Evolutionary conservation across 2,888 invertebrate species (phyloP).

Genomic region (Acrobeloides nanus): DNA sequence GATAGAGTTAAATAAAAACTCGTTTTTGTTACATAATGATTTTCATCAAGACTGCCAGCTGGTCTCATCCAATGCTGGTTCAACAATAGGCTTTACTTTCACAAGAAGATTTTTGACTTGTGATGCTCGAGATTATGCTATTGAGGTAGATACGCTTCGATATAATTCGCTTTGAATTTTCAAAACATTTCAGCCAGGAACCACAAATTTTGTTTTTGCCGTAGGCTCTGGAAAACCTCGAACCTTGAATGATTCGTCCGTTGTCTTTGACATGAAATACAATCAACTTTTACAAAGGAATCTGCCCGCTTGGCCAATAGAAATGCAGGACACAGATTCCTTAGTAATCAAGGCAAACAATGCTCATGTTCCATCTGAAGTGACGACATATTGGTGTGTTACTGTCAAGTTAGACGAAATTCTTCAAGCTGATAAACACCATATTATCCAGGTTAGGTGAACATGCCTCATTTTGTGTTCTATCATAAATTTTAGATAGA

Average conservation of each 20-base stretch:
- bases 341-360: constrained; percentile 29
- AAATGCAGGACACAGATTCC: neutral
- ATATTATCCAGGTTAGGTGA: constrained; percentile 57
- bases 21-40: constrained; percentile 32
- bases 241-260: constrained; percentile 7
- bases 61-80: constrained; percentile 4
- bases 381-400: constrained; percentile 96
- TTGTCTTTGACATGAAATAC: neutral
- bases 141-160: constrained; percentile 38
- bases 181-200: constrained; percentile 54
- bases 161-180: constrained; percentile 13
- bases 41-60: constrained; percentile 38
- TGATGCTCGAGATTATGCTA: constrained; percentile 46
- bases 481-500: constrained; percentile 66
- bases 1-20: constrained; percentile 24
- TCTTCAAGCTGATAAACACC: constrained; percentile 63
- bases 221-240: constrained; percentile 2
- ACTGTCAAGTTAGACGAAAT: constrained; percentile 71
- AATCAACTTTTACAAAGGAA: too few relatives aligned
- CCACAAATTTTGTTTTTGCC: constrained; percentile 54
- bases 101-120: constrained; percentile 41
- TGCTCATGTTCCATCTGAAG: constrained; percentile 67
- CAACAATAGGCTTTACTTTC: constrained; percentile 23
- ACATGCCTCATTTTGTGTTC: neutral
- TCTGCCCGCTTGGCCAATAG: too few relatives aligned